These are phyloP conservation scores for Dromiciops gliroides DNA, from an alignment of 2,113 vertebrate genomes.

Conservation along the genomic window DNA sequence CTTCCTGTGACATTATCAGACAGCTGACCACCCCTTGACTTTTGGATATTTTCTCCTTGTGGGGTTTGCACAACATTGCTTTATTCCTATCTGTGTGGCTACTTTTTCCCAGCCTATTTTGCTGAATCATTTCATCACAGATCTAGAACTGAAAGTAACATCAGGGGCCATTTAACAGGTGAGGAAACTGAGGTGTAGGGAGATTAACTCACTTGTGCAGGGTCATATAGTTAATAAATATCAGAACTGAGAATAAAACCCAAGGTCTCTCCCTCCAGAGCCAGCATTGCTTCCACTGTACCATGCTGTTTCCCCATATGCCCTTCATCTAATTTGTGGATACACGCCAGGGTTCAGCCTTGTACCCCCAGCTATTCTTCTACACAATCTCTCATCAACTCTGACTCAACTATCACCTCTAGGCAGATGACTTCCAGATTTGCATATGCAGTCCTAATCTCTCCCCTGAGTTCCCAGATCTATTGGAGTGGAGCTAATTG, in stretches of 20 bases:
- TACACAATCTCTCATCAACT: not conserved
- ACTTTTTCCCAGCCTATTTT: not conserved
- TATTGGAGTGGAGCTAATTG: not conserved
- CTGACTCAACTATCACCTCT: not conserved
- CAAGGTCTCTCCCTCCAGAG: not conserved
- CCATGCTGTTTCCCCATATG: not conserved
- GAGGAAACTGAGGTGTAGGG: not conserved
- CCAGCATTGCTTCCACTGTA: not conserved
- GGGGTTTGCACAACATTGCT: not conserved
- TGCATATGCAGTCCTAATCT: not conserved
- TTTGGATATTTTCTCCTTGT: not conserved
- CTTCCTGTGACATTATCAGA: not conserved
- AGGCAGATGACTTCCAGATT: not conserved
- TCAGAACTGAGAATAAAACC: not conserved
- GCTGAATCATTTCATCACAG: not conserved
- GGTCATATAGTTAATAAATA: not conserved
- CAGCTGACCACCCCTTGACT: not conserved
- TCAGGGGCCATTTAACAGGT: not conserved
- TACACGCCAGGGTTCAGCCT: not conserved
- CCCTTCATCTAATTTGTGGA: not conserved
- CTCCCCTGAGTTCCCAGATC: not conserved
- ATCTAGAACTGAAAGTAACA: not conserved
- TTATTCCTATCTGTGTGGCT: not conserved
- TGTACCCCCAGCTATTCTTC: not conserved
- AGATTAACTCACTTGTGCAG: not conserved